Conservation (phyloP, 37 sponge, comb jelly and placozoan species). For the Chondrosia reniformis region DNA sequence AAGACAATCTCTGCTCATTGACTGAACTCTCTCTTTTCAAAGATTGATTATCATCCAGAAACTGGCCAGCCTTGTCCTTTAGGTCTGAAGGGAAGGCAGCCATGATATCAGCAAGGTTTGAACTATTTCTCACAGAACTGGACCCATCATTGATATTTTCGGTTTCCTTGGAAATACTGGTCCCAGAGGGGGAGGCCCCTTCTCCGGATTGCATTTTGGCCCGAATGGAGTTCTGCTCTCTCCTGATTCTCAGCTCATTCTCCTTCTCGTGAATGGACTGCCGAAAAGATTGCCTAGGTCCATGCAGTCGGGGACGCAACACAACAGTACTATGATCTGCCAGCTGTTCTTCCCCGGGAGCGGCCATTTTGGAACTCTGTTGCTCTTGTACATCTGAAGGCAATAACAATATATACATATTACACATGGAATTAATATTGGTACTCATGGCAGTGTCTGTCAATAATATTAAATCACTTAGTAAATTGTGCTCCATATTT, state of each 20-base stretch:
- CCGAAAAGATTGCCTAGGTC: not conserved
- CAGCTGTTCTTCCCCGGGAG: too few relatives aligned
- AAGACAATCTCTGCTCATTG: not conserved
- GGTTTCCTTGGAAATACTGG: not conserved
- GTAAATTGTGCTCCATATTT: too few relatives aligned
- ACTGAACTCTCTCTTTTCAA: not conserved
- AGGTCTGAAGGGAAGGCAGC: not conserved
- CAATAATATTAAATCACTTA: too few relatives aligned
- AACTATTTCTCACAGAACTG: too few relatives aligned
- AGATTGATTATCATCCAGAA: not conserved
- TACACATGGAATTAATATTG: too few relatives aligned
- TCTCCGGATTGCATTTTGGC: not conserved
- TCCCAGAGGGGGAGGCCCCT: not conserved
- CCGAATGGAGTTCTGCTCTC: conserved; percentile 16
- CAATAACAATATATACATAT: too few relatives aligned
- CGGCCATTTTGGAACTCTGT: too few relatives aligned
- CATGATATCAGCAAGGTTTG: not conserved
- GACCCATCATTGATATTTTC: not conserved
- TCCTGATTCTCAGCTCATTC: not conserved
- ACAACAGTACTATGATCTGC: too few relatives aligned
- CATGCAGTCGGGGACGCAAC: conserved; percentile 10
- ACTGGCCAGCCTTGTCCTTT: not conserved
- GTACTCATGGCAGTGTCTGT: too few relatives aligned
- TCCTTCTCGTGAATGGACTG: conserved; percentile 23
- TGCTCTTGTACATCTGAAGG: too few relatives aligned